phyloP scores from a whole-genome alignment of 2,113 vertebrate species.

The Cisticola juncidis region DNA sequence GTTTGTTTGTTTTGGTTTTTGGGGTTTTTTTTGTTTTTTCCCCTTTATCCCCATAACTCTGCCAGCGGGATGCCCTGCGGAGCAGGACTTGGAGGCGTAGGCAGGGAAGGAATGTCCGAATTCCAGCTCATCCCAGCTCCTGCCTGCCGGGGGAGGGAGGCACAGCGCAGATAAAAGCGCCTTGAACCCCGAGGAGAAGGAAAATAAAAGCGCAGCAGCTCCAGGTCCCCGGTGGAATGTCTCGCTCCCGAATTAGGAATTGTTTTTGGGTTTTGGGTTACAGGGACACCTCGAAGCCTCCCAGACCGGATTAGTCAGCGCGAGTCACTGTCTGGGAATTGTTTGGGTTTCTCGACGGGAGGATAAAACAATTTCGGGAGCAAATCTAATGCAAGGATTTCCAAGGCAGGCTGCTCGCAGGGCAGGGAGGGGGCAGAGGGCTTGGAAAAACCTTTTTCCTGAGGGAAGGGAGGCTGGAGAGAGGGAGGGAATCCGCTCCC shows the following conservation, averaged over 20 bases:
- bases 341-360: constrained; percentile 53
- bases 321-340: constrained; percentile 75
- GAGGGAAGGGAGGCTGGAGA: neutral
- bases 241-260: constrained; percentile 69
- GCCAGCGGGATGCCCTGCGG: neutral
- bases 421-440: neutral
- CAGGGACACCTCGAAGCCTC: constrained; percentile 68
- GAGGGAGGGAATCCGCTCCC: neutral
- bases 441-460: neutral
- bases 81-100: neutral
- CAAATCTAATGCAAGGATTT: constrained; percentile 65
- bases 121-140: constrained; percentile 24
- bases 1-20: too few relatives aligned
- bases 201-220: constrained; percentile 60
- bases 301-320: constrained; percentile 73
- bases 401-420: neutral
- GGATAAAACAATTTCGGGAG: constrained; percentile 66
- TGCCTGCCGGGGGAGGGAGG: constrained; percentile 40
- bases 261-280: constrained; percentile 67
- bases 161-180: constrained; percentile 30
- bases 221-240: constrained; percentile 62
- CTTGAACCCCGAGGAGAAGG: constrained; percentile 55
- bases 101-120: constrained; percentile 54
- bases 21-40: too few relatives aligned
- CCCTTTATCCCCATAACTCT: neutral